These are phyloP conservation scores for Heliconius hortense DNA, from an alignment of 2,888 invertebrate species.

Conservation along the genomic window DNA sequence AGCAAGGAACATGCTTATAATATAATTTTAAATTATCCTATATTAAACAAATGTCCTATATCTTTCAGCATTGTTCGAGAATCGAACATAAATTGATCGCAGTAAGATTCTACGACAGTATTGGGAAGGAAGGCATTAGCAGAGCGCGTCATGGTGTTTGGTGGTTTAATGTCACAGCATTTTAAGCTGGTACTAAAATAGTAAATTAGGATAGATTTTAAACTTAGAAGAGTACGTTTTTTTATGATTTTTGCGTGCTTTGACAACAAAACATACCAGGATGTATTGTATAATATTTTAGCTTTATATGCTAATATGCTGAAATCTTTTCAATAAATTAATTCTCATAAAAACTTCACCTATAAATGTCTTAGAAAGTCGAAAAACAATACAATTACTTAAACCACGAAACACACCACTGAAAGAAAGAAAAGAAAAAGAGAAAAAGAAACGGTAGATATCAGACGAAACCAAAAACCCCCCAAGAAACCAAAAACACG, in stretches of 20 bases:
- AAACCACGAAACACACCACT: background rate
- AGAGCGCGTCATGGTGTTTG: constrained; percentile 22
- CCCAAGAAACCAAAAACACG: constrained; percentile 29
- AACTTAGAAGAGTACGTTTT: background rate
- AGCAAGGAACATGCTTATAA: constrained; percentile 16
- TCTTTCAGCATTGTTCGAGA: constrained; percentile 1
- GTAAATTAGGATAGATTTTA: background rate
- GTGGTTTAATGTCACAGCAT: background rate
- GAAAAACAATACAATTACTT: background rate
- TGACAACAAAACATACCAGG: background rate
- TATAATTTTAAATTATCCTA: background rate
- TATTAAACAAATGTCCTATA: background rate
- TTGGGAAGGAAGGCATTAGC: constrained; percentile 15
- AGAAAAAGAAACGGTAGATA: background rate
- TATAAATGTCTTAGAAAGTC: background rate
- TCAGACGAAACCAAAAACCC: constrained; percentile 1
- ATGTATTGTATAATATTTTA: background rate
- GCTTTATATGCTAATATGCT: no score
- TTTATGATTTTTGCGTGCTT: background rate
- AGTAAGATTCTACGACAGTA: background rate
- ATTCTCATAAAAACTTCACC: no score
- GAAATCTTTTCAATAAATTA: no score
- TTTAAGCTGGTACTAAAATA: background rate
- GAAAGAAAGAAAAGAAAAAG: background rate
- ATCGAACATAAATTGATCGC: constrained; percentile 3